Evolutionary conservation across 2,113 vertebrate genomes (phyloP).

Genomic region (Pholis gunnellus): DNA sequence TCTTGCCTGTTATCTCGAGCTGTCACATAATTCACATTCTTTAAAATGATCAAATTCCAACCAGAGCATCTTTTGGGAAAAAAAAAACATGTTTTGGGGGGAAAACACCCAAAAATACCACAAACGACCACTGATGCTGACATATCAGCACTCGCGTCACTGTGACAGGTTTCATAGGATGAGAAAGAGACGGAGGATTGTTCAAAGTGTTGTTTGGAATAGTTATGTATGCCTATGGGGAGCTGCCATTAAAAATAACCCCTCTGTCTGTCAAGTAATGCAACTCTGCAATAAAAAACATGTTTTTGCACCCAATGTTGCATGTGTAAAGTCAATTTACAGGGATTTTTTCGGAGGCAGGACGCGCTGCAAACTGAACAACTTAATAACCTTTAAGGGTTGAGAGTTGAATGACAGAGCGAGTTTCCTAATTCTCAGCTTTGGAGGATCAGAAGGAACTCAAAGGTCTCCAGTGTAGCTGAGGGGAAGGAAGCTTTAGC

Average conservation of each 20-base stretch:
- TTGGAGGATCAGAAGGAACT: slow-evolving; percentile 22
- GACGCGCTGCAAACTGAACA: slow-evolving; percentile 21
- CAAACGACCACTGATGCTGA: slow-evolving; percentile 15
- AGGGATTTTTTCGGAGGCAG: background rate
- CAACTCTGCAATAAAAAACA: slow-evolving; percentile 3
- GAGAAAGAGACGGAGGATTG: slow-evolving; percentile 8
- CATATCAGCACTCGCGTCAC: slow-evolving; percentile 28
- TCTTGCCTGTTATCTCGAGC: background rate
- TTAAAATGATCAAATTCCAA: slow-evolving; percentile 40
- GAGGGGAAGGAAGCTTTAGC: slow-evolving; percentile 29
- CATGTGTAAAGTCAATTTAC: background rate
- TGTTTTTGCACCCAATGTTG: background rate
- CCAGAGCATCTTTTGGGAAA: slow-evolving; percentile 3
- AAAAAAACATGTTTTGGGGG: background rate
- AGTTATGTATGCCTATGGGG: slow-evolving; percentile 7
- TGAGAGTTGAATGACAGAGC: slow-evolving; percentile 19
- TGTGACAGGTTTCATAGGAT: slow-evolving; percentile 17
- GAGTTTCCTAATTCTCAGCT: slow-evolving; percentile 16
- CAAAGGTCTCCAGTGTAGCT: slow-evolving; percentile 11
- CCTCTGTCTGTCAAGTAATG: slow-evolving; percentile 16
- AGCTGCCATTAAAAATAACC: slow-evolving; percentile 34
- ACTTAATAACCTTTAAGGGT: slow-evolving; percentile 32
- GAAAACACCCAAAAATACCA: slow-evolving; percentile 31
- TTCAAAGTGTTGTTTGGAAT: slow-evolving; percentile 23
- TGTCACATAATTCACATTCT: slow-evolving; percentile 22